Percentiles rank a stretch among this genome's conserved stretches.
Conservation (phyloP, 2,113 vertebrate species). For the Anguilla japonica region DNA sequence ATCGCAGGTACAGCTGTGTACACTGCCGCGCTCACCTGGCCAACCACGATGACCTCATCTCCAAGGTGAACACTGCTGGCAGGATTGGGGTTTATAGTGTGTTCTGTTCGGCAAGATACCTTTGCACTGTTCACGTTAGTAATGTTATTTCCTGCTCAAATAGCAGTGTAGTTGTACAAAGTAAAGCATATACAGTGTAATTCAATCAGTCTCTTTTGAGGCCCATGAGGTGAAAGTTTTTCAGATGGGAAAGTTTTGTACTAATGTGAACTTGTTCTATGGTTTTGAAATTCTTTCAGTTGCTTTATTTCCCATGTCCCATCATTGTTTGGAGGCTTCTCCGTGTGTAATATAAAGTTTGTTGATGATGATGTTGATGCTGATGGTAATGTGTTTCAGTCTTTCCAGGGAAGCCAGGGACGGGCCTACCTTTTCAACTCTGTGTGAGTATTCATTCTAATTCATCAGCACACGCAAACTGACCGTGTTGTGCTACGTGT, state of each 20-base stretch:
- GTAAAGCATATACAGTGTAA: not conserved
- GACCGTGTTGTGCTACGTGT: not conserved
- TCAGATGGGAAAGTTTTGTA: not conserved
- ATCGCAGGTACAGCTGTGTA: conserved; percentile 86
- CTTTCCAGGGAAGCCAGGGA: conserved; percentile 92
- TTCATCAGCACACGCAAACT: no score
- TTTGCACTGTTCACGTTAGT: no score
- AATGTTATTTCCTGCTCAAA: no score
- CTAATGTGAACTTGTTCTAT: not conserved
- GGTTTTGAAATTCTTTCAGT: conserved; percentile 61
- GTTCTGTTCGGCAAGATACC: not conserved
- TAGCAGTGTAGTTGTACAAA: not conserved
- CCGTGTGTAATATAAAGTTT: no score
- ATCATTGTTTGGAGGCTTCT: no score
- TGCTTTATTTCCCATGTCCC: conserved; percentile 32
- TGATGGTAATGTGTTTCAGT: conserved; percentile 61
- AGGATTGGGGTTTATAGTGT: not conserved
- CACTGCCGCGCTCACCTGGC: conserved; percentile 88
- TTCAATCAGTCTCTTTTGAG: not conserved
- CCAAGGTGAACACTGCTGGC: conserved; percentile 68
- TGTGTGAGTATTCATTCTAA: conserved; percentile 74
- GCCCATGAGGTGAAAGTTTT: not conserved
- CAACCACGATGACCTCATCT: conserved; percentile 90
- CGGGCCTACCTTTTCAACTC: conserved; percentile 95
- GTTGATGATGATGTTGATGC: no score